Evolutionary conservation across 2,797 vertebrate species (phyloP).

Genomic region (Hydrocynus forskahlii): DNA sequence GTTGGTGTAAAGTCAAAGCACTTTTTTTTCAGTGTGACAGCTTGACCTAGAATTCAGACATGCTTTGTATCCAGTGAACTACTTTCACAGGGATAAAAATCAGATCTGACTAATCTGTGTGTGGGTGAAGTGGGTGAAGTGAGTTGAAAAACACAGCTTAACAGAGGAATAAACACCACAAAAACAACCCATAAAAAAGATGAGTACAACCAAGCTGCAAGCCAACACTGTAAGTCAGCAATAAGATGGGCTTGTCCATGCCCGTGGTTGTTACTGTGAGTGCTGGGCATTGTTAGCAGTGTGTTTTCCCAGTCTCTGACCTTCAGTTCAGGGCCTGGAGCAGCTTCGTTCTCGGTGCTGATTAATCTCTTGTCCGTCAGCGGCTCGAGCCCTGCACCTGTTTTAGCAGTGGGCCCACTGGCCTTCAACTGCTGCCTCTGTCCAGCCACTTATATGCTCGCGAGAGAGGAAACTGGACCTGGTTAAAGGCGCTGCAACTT

Average conservation of each 20-base stretch:
- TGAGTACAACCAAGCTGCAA: neutral
- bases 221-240: neutral
- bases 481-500: neutral
- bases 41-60: conserved; percentile 1
- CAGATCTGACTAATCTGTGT: neutral
- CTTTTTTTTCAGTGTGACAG: too few species aligned
- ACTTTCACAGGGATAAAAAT: neutral
- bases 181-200: neutral
- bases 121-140: neutral
- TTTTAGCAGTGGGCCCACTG: conserved; percentile 28
- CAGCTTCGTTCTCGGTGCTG: conserved; percentile 17
- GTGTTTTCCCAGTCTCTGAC: conserved; percentile 42
- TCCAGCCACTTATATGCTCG: neutral
- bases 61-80: neutral
- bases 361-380: conserved; percentile 51
- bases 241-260: neutral
- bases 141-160: neutral
- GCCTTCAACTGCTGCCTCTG: conserved; percentile 45
- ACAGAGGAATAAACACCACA: neutral
- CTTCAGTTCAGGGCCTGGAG: conserved; percentile 44
- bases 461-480: neutral
- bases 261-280: neutral
- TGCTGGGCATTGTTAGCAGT: neutral
- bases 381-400: conserved; percentile 50
- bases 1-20: too few species aligned